Percentiles rank a stretch among this genome's conserved stretches.
Conservation (phyloP, 2,797 vertebrate genomes). For the Nothura maculosa region DNA sequence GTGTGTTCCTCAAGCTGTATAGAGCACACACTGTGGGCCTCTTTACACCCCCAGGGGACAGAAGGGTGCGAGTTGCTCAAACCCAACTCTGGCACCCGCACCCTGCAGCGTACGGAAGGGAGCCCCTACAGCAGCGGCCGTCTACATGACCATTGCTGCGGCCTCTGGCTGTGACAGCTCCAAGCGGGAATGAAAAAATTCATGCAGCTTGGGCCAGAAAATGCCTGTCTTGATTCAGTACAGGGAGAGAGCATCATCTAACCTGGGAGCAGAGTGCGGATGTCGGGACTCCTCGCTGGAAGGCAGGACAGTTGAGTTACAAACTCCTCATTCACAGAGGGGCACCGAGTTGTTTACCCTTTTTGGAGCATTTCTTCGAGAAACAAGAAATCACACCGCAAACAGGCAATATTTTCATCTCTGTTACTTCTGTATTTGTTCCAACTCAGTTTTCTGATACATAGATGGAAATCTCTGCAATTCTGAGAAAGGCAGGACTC, state of each 20-base stretch:
- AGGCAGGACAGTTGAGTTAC: background rate
- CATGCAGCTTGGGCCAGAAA: accelerated
- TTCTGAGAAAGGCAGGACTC: background rate
- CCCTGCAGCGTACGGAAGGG: background rate
- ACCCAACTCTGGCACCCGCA: too few species aligned
- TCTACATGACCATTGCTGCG: background rate
- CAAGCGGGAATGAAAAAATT: background rate
- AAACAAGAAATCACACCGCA: background rate
- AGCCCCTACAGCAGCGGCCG: background rate
- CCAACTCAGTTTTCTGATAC: background rate
- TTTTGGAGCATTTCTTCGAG: background rate
- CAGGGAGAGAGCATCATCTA: accelerated
- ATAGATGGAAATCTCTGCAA: background rate
- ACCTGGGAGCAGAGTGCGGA: background rate
- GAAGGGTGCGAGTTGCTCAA: too few species aligned
- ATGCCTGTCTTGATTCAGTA: background rate
- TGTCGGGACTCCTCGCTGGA: accelerated
- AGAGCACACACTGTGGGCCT: constrained; percentile 47
- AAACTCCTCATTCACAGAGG: background rate
- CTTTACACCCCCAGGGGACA: too few species aligned
- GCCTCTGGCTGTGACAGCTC: background rate
- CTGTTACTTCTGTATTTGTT: background rate
- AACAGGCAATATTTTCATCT: background rate
- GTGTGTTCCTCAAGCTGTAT: constrained; percentile 44
- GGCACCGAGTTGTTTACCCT: background rate